Conservation (phyloP, 2,113 vertebrate genomes). For the Puma concolor region DNA sequence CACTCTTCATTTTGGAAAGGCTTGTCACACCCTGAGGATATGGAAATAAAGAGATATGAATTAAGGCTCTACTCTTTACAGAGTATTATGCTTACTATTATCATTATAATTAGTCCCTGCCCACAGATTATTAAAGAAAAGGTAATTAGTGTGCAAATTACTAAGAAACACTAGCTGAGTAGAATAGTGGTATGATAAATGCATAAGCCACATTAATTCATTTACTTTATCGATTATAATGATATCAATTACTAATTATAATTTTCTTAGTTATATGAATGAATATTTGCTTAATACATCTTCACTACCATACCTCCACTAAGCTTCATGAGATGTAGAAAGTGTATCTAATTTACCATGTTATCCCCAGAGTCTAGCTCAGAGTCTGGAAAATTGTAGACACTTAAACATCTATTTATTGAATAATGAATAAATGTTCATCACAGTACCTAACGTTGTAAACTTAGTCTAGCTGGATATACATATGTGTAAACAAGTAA, state of each 20-base stretch:
- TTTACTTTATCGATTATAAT: neutral
- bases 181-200: neutral
- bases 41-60: neutral
- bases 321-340: neutral
- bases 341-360: neutral
- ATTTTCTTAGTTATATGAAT: neutral
- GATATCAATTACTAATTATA: neutral
- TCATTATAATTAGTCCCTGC: neutral
- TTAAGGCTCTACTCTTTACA: neutral
- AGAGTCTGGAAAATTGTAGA: neutral
- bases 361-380: neutral
- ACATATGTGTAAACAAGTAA: neutral
- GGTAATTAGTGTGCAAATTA: neutral
- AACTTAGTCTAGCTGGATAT: neutral
- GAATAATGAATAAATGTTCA: neutral
- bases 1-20: neutral
- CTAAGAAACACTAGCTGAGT: neutral
- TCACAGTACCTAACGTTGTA: neutral
- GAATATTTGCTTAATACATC: neutral
- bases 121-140: neutral
- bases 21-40: neutral
- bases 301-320: neutral
- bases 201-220: neutral
- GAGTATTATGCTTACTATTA: neutral
- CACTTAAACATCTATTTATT: neutral